Base-by-base conservation (phyloP, 2,113 vertebrate genomes). In the Octodon degus region DNA sequence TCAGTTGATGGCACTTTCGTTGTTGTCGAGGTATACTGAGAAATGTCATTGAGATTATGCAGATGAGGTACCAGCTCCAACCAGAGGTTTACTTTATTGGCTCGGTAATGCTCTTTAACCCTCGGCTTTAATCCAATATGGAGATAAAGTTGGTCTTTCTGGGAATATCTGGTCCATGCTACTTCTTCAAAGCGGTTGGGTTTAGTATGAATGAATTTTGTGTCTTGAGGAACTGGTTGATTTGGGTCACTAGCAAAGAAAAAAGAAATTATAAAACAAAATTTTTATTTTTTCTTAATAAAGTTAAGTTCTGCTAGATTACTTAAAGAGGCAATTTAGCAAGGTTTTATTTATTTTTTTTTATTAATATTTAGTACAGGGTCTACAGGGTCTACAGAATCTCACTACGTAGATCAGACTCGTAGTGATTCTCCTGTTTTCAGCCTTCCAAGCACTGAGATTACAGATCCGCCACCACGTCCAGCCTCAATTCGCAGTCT, bases 161-260 rank as follows among this genome's bases (percentile, higher is more conserved):
- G 99, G 96, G 99, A 99, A 97, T 99, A 99, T 97, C 99, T 99
- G 74, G 99, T 99, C 99, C 99, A 99, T 79, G 99, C 99, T 97
- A 99, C 99, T 98, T 99, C 99, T 97, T 99, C 99, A 98, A 99
- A 99, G 89, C 99, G 99, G 97, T 99, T 99, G 84, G 99, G 99
- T 97, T 99, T 99, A 25, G 99, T 99, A 96, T 99, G 99, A 95
- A 99, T 99, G 97, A 99, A 99, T 98, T 99, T 99, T 89, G 99
- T 99, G 93, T 99, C 99, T 98, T 99, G 99, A 47, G 99, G 99
- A 81, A 99, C 99, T 40, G 99, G 99, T 97, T 99, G 99, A 98
- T 99, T 99, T 88, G 99, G 99, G 97, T 99, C 99, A 94, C 99
- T 99, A 96, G 34, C 96, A 94, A 92, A 89, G 82, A 63, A 93